Percentiles rank a stretch among this genome's conserved stretches.
These are phyloP conservation scores for Stomatorhinus ivindoensis DNA, from an alignment of 2,113 vertebrate species.

Conservation along the genomic window DNA sequence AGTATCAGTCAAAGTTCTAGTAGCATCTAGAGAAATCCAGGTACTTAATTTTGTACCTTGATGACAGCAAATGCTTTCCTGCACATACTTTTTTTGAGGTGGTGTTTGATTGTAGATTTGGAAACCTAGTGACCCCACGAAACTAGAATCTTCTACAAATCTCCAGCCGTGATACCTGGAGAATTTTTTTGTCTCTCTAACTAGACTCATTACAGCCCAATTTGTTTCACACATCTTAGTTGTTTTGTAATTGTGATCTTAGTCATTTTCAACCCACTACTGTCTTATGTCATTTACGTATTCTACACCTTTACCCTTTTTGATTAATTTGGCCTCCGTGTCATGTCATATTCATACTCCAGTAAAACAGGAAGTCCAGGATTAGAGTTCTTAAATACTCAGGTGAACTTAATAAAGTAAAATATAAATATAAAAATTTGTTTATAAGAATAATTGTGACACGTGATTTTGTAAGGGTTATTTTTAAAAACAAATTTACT, in stretches of 20 bases:
- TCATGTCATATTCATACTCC: too few species aligned
- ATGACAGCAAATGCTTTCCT: background rate
- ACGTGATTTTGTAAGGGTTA: background rate
- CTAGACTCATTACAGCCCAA: background rate
- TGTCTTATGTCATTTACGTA: background rate
- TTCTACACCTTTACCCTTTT: background rate
- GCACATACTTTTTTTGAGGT: background rate
- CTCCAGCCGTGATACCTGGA: background rate
- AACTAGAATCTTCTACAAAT: background rate
- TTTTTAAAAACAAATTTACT: background rate
- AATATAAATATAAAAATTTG: background rate
- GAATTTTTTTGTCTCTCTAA: background rate
- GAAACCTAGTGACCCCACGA: background rate
- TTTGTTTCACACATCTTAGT: background rate
- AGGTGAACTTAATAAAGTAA: too few species aligned
- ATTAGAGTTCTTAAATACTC: too few species aligned
- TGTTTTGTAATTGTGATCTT: background rate
- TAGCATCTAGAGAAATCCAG: background rate
- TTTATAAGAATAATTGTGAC: background rate
- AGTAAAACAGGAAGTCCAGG: too few species aligned
- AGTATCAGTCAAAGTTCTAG: background rate
- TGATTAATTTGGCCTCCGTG: background rate
- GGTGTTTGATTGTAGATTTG: background rate
- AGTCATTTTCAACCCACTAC: background rate
- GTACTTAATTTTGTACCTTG: background rate